Evolutionary conservation across 1,140 invertebrate species (phyloP), one percentile per base, ranked within the genome.

Genomic region (Microplitis mediator): DNA sequence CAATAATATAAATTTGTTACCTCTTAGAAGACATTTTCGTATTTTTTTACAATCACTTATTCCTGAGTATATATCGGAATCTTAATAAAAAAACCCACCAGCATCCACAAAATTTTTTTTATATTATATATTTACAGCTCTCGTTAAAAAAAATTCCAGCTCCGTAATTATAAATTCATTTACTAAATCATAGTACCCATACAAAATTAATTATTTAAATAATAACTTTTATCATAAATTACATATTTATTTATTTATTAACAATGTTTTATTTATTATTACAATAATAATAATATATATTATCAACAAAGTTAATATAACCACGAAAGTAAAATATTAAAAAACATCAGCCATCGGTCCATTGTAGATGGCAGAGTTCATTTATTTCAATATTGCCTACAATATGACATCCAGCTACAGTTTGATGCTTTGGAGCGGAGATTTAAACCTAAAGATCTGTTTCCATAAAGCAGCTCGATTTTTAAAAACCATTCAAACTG

Each of bases 1-100:
- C 39, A 64, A 68, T 74, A 77, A 66, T 77, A 78, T 79, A 62
- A 77, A 69, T 76, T 54, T 3, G 66, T 66, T 85, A 86, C 86
- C 85, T 87, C 76, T 87, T 87, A 74, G 85, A 87, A 82, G 86
- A 87, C 86, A 87, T 87, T 79, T 85, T 87, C 78, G 78, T 79
- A 78, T 80, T 75, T 80, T 54, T 54, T 54, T 34, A 76, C 72
- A 75, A 79, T 76, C 75, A 77, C 70, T 68, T 58, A 39, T 61
- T 62, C 6, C 76, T 75, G 58, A 5, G 34, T 60, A 73, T 72
- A 75, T 76, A 31, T 63, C 35, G 51, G 74, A 45, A 45, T 45
- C 6, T 45, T 45, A 45, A 45, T 76, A 76, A 78, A 75, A 80
- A 81, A 76, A 79, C 11, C 39, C 39, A 45, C 39, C 39, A 45